Evolutionary conservation across 2,797 vertebrate species (phyloP), one percentile per base, ranked within the genome.

Genomic region (Melanotaenia pygmaea): DNA sequence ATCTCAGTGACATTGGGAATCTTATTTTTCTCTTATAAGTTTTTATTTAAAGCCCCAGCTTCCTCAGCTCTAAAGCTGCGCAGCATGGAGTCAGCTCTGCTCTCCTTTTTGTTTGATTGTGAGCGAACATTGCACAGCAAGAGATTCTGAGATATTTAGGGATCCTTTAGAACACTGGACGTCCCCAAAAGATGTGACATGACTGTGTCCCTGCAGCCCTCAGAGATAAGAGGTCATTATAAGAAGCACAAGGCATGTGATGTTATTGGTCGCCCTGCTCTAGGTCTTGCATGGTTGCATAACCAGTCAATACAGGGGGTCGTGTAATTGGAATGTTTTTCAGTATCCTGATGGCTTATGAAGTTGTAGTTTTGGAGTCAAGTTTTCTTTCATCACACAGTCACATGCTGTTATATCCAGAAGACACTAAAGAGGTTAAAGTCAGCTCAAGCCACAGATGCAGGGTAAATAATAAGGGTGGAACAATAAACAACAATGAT

Each of bases 111-210:
- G 10, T 56, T 20, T 26, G 69, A 50, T 32, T 67, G 35, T 56
- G 64, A 40, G 5, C 35, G 72, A 79, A 35, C 30, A 30, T 30
- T 38, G 53, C 74, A 5, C 72, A 47, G 76, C 60, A 1, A 79
- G 78, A 6, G 53, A 35, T 58, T 77, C 57, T 69, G 72, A 59
- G 76, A 67, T 82, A 82, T 83, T 81, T 59, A 45, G 54, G 70
- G 38, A 28, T 69, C 4, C 74, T 47, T 47, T 38, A 1, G 28
- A 70, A 45, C 43, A 16, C 8, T 2, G 57, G 50, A 59, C 34
- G 4, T 35, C 72, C 57, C 54, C 16, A 34, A 45, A 70, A 65
- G 54, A 66, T 40, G 60, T 43, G 64, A 24, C 58, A 18, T 38
- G 32, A 13, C 40, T 66, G 56, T 60, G 59, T 70, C 67, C 58